Evolutionary conservation across 2,797 vertebrate species (phyloP), one percentile per base, ranked within the genome.

Genomic region (Sylvilagus floridanus): DNA sequence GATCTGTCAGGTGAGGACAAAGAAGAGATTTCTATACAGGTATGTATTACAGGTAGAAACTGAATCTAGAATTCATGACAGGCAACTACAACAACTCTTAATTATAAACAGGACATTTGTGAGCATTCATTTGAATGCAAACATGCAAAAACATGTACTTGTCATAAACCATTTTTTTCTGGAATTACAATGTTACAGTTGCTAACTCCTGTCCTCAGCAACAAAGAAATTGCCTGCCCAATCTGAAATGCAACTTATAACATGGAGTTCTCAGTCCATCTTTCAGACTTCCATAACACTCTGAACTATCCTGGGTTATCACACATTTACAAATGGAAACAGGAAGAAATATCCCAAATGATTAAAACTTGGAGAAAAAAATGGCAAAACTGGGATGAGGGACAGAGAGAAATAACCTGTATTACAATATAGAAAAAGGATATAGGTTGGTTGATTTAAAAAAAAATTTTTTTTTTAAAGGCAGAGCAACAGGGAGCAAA

Each of bases 141-240:
- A 86, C 13, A 82, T 85, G 52, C 26, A 81, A 88, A 91, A 92
- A 73, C 24, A 82, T 87, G 66, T 93, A 85, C 30, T 66, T 91
- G 16, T 88, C 68, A 62, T 21, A 79, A 72, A 24, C 35, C 69
- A 90, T 83, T 54, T 50, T 93, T 68, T 92, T 63, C 66, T 83
- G 63, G 22, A 50, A 92, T 47, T 73, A 68, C 32, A 85, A 4
- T 91, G 54, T 57, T 89, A 82, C 0, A 90, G 28, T 14, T 90
- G 76, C 66, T 5, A 78, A 21, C 68, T 85, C 24, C 71, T 82
- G 73, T 54, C 66, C 92, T 94, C 30, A 69, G 24, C 71, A 95
- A 94, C 57, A 93, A 0, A 86, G 71, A 52, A 92, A 83, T 28
- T 50, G 28, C 19, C 60, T 68, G 82, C 13, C 32, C 54, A 78